phyloP scores from a whole-genome alignment of 2,888 invertebrate species.

The Pristionchus japonicus region DNA sequence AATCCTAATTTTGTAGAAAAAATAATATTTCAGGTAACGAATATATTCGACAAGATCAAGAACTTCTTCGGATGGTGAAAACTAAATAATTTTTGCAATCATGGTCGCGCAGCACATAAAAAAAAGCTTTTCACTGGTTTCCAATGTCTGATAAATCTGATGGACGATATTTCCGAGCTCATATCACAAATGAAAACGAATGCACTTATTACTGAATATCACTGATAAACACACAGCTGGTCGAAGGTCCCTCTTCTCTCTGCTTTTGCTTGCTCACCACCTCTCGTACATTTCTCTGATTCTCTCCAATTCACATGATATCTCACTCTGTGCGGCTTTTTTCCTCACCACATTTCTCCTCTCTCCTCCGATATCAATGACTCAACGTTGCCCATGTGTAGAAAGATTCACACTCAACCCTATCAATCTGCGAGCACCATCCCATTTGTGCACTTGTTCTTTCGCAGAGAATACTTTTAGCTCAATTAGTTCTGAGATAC shows the following conservation, averaged over 20 bases:
- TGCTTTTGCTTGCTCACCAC: background rate
- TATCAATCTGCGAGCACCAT: background rate
- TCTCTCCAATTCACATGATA: background rate
- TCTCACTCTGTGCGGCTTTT: background rate
- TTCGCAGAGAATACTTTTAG: background rate
- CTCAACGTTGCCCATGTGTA: background rate
- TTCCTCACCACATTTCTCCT: background rate
- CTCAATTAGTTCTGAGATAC: background rate
- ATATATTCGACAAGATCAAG: slow-evolving; percentile 19
- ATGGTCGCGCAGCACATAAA: too few species aligned
- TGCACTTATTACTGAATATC: too few species aligned
- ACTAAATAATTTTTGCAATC: background rate
- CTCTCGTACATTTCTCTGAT: background rate
- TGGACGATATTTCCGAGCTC: too few species aligned
- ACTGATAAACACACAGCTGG: background rate
- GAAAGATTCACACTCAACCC: background rate
- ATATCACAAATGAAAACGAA: too few species aligned
- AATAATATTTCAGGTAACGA: slow-evolving; percentile 5
- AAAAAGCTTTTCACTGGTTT: too few species aligned
- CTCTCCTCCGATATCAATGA: background rate
- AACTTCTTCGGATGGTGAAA: slow-evolving; percentile 26
- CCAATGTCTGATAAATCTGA: background rate
- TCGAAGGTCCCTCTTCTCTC: background rate
- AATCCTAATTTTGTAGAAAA: background rate
- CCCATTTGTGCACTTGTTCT: background rate